phyloP scores from a whole-genome alignment of 2,113 vertebrate species.

The Tursiops truncatus region DNA sequence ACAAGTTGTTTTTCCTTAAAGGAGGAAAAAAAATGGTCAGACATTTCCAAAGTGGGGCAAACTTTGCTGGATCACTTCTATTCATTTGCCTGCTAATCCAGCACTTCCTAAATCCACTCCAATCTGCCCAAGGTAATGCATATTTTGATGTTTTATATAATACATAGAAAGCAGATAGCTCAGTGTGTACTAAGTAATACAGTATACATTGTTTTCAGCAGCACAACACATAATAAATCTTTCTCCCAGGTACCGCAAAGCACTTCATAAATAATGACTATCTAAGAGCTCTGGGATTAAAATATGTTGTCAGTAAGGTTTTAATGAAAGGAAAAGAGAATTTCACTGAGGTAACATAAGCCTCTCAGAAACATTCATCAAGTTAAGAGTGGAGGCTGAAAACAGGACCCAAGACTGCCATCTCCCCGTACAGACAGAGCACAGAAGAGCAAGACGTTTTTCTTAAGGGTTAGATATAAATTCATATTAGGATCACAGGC shows the following conservation, averaged over 20 bases:
- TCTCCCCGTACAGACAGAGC: background rate
- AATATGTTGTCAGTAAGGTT: background rate
- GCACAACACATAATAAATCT: background rate
- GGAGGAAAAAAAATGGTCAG: background rate
- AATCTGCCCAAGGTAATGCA: background rate
- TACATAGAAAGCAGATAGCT: background rate
- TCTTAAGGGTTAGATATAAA: background rate
- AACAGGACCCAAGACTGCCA: background rate
- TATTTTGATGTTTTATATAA: conserved; percentile 15
- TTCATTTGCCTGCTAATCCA: background rate
- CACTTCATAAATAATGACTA: conserved; percentile 27
- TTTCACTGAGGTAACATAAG: background rate
- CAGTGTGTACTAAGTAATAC: conserved; percentile 2
- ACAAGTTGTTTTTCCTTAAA: background rate
- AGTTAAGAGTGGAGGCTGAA: background rate
- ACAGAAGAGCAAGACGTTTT: background rate
- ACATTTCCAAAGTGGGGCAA: background rate
- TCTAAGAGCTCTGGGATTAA: conserved; percentile 44
- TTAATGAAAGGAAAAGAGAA: conserved; percentile 35
- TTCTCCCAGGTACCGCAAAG: background rate
- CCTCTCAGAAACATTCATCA: background rate
- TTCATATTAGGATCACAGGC: background rate
- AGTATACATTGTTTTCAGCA: conserved; percentile 8
- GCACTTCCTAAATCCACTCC: background rate
- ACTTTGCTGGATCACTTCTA: background rate